A percentile compares a stretch with the other conserved stretches of the same genome.
Evolutionary conservation across 1,140 invertebrate genomes (phyloP).

Genomic region (Tetraneura akinire): DNA sequence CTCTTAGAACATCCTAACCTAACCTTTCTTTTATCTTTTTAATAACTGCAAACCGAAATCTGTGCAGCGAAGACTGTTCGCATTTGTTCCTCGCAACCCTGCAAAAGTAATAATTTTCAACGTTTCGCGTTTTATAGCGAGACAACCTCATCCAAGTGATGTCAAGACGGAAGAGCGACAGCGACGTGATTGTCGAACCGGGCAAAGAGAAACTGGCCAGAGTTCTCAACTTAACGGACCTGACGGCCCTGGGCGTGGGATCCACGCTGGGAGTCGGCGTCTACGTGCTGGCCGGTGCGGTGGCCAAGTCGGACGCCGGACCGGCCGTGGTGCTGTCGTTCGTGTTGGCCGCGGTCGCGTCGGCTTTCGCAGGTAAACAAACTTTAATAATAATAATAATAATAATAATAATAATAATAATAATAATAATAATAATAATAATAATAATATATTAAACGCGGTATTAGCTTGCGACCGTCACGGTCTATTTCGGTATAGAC

Average conservation of each 20-base stretch:
- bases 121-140: neutral
- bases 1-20: no score
- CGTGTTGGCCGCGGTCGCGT: constrained; percentile 83
- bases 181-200: neutral
- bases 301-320: constrained; percentile 80
- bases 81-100: no score
- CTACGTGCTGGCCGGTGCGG: constrained; percentile 86
- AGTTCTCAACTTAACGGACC: constrained; percentile 75
- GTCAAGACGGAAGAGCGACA: constrained; percentile 51
- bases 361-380: constrained; percentile 78
- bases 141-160: constrained; percentile 52
- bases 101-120: no score
- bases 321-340: constrained; percentile 89
- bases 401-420: neutral
- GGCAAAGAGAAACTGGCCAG: constrained; percentile 64
- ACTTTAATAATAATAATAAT: neutral
- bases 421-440: neutral
- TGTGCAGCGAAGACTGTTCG: no score
- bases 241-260: constrained; percentile 82
- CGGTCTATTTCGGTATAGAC: no score
- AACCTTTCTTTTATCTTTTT: no score
- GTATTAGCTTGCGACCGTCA: no score
- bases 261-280: constrained; percentile 88
- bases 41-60: no score
- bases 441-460: no score